Evolutionary conservation across 2,113 vertebrate genomes (phyloP).

Genomic region (Bos taurus): DNA sequence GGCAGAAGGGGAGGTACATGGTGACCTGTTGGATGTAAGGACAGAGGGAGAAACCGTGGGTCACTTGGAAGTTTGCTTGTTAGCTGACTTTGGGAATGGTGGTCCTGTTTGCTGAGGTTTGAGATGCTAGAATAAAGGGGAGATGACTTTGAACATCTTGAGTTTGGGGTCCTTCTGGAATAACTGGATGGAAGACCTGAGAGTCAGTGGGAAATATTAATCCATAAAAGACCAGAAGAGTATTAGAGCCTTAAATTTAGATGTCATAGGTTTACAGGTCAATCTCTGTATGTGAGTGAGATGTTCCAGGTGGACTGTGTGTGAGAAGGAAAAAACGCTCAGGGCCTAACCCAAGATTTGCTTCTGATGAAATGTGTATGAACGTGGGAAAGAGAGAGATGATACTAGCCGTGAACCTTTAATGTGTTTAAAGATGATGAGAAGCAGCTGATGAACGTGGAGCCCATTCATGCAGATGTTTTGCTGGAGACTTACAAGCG

Average conservation of each 20-base stretch:
- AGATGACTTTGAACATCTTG: neutral
- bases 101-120: neutral
- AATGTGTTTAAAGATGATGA: constrained; percentile 83
- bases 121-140: neutral
- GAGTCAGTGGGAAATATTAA: neutral
- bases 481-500: constrained; percentile 90
- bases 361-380: neutral
- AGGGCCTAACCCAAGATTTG: neutral
- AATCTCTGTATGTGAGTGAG: neutral
- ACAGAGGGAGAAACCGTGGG: neutral
- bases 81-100: neutral
- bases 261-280: neutral
- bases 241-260: neutral
- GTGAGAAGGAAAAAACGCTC: neutral
- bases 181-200: neutral
- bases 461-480: constrained; percentile 88
- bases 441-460: constrained; percentile 86
- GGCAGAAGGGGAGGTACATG: neutral
- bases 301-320: neutral
- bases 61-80: neutral
- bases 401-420: neutral
- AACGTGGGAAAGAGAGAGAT: neutral
- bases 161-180: neutral
- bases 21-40: neutral
- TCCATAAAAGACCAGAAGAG: neutral